These are phyloP conservation scores for Tromatobia lineatoria DNA, from an alignment of 2,888 invertebrate species.

Conservation along the genomic window DNA sequence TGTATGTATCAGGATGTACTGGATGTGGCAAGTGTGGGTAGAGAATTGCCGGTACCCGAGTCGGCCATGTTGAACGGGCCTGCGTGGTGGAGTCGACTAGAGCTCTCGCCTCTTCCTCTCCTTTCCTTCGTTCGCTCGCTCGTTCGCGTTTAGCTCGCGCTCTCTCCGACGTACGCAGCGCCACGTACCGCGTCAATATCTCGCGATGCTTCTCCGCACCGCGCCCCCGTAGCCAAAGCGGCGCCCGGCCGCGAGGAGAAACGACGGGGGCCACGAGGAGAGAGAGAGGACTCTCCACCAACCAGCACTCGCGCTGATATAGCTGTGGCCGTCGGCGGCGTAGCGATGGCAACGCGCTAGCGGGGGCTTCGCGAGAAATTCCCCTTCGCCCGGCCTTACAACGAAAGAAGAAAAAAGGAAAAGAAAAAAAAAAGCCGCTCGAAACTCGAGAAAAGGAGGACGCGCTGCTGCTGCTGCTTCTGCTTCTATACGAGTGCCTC, in stretches of 20 bases:
- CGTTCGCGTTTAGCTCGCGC: constrained; percentile 36
- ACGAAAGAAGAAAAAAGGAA: constrained; percentile 30
- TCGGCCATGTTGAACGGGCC: constrained; percentile 83
- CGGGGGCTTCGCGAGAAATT: constrained; percentile 63
- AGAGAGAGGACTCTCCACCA: constrained; percentile 75
- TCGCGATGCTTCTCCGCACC: constrained; percentile 72
- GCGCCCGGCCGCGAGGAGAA: constrained; percentile 49
- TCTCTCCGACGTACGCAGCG: constrained; percentile 61
- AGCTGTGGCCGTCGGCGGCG: constrained; percentile 73
- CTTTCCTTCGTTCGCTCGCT: constrained; percentile 40
- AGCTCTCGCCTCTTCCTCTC: constrained; percentile 36
- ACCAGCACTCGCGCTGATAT: constrained; percentile 83
- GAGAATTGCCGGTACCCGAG: constrained; percentile 64
- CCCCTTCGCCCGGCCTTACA: constrained; percentile 57
- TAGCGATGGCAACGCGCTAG: constrained; percentile 84
- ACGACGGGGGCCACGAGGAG: constrained; percentile 52
- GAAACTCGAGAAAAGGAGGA: constrained; percentile 56
- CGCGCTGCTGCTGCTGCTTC: constrained; percentile 27
- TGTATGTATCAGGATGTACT: constrained; percentile 21
- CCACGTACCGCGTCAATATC: constrained; percentile 80
- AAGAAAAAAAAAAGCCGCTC: constrained; percentile 44
- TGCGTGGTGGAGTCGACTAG: constrained; percentile 78
- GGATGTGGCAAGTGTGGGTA: constrained; percentile 61
- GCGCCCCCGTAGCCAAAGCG: constrained; percentile 63
- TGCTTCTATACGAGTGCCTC: constrained; percentile 8